Conservation (phyloP, 2,113 vertebrate genomes). For the Hemibagrus wyckioides region DNA sequence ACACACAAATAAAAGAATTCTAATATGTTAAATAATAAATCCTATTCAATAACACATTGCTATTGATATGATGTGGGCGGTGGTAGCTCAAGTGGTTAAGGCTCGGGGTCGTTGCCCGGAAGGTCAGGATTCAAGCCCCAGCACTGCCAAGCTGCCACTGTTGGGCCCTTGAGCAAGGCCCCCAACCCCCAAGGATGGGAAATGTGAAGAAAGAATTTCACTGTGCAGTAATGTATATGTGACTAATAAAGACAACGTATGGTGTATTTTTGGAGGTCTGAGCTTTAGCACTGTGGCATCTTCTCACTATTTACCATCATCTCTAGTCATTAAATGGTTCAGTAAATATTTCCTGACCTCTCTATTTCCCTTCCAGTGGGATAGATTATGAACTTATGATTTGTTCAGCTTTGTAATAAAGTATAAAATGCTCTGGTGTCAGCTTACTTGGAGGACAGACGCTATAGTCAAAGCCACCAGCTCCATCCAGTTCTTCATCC, state of each 20-base stretch:
- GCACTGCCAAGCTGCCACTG: too few relatives aligned
- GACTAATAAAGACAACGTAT: too few relatives aligned
- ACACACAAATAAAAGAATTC: conserved; percentile 15
- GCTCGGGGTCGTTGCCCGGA: too few relatives aligned
- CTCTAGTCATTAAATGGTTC: neutral
- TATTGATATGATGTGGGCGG: too few relatives aligned
- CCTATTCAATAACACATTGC: neutral
- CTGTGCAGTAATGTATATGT: too few relatives aligned
- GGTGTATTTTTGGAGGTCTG: neutral
- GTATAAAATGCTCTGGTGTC: neutral
- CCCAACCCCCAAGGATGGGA: too few relatives aligned
- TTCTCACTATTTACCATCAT: neutral
- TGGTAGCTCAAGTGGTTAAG: too few relatives aligned
- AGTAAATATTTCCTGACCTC: too few relatives aligned
- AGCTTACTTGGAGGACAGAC: conserved; percentile 81
- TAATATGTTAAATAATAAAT: neutral
- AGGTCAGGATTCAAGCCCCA: too few relatives aligned
- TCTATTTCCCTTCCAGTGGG: neutral
- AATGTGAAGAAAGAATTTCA: too few relatives aligned
- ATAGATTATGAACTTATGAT: neutral
- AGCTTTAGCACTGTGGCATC: neutral
- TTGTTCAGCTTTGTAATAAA: neutral
- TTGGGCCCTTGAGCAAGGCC: too few relatives aligned
- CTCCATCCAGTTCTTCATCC: conserved; percentile 71
- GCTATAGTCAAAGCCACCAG: conserved; percentile 69